A percentile compares a stretch with the other conserved stretches of the same genome.
Conservation (phyloP, 2,797 vertebrate genomes). For the Sebastes taczanowskii region DNA sequence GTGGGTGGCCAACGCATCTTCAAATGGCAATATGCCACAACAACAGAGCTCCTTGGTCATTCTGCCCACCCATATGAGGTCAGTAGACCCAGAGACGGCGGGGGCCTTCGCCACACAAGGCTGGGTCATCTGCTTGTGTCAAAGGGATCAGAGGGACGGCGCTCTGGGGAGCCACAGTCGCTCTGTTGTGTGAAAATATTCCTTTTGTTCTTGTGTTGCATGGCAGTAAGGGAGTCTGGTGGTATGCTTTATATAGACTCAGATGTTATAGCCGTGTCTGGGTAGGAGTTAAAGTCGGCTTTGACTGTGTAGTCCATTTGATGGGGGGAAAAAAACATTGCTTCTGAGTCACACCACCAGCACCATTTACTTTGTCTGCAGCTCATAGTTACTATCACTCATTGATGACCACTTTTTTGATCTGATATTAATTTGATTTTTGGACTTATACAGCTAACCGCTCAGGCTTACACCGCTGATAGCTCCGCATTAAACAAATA, state of each 20-base stretch:
- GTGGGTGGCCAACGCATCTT: background rate
- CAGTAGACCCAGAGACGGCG: background rate
- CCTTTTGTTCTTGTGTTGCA: background rate
- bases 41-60: background rate
- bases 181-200: constrained; percentile 7
- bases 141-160: background rate
- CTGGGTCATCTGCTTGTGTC: constrained; percentile 6
- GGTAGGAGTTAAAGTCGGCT: background rate
- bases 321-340: background rate
- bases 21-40: background rate
- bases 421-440: background rate
- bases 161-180: background rate
- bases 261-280: background rate
- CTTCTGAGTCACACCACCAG: background rate
- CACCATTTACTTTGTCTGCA: background rate
- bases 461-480: background rate
- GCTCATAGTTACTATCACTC: background rate
- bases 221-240: background rate
- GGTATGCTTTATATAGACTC: background rate
- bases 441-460: background rate
- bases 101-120: background rate
- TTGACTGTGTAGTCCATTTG: background rate
- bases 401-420: background rate
- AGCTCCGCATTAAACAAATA: background rate
- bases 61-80: background rate